Evolutionary conservation across 2,888 invertebrate genomes (phyloP), one percentile per base, ranked within the genome.

Genomic region (Zhengitettix transpicula): DNA sequence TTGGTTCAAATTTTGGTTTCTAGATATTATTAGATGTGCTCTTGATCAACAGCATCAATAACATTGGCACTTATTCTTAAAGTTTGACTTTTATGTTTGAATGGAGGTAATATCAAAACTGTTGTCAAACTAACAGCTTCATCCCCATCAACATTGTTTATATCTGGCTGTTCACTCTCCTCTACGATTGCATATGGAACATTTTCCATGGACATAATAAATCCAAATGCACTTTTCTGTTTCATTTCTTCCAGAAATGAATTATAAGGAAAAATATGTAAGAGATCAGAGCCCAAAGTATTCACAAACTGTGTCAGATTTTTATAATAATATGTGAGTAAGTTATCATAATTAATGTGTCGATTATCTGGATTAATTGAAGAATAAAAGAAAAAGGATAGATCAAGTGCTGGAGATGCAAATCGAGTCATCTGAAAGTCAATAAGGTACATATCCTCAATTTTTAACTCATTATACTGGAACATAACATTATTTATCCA

Each of bases 401-500:
- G 28, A 16, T 61, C 61, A 8, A 42, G 59, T 57, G 65, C 28
- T 44, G 57, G 57, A 41, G 61, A 58, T 5, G 55, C 56, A 63
- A 65, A 71, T 68, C 80, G 76, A 0, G 82, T 71, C 54, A 87
- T 67, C 69, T 87, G 87, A 66, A 84, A 87, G 67, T 87, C 87
- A 44, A 87, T 81, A 61, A 87, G 75, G 65, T 81, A 78, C 0
- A 77, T 76, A 61, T 75, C 75, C 9, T 71, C 72, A 65, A 76
- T 74, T 55, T 57, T 59, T 28, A 28, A 7, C 7, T 28, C 53
- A 1, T 65, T 54, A 58, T 74, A 74, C 53, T 78, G 77, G 10
- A 79, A 78, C 0, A 87, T 69, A 65, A 87, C 87, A 68, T 88
- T 87, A 14, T 84, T 84, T 0, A 82, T 78, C 87, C 87, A 87